Evolutionary conservation across 2,888 invertebrate genomes (phyloP), one percentile per base, ranked within the genome.

Genomic region (Azorinus chamasolen): DNA sequence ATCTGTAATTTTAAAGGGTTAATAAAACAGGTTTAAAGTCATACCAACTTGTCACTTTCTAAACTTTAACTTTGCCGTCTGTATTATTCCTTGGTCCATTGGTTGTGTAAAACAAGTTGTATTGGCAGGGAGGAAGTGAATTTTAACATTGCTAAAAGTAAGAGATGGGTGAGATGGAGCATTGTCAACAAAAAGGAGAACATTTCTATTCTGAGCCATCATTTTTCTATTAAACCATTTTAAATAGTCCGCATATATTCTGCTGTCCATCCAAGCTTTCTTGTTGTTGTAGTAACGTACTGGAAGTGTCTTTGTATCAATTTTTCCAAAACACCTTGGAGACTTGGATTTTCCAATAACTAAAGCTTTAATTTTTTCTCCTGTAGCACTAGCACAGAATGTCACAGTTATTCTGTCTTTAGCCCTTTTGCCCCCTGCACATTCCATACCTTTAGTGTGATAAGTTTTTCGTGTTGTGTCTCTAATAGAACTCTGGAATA

Each of bases 401-500:
- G 73, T 58, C 0, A 83, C 51, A 8, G 59, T 79, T 18, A 79
- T 55, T 1, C 69, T 59, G 24, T 77, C 69, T 54, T 84, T 79
- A 0, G 79, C 77, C 6, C 54, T 20, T 50, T 79, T 79, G 20
- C 81, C 74, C 18, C 79, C 76, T 18, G 66, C 64, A 68, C 79
- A 75, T 4, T 58, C 65, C 8, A 66, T 62, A 1, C 71, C 74
- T 39, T 75, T 84, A 4, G 43, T 37, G 45, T 53, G 45, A 32
- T 66, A 66, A 8, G 71, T 70, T 12, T 46, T 57, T 50, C 54
- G 65, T 14, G 66, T 58, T n/a, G 64, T 25, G 27, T 70, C 66
- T 22, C 59, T 43, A n/a, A n/a, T n/a, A n/a, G n/a, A n/a, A n/a
- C n/a, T n/a, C 53, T 43, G 77, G 59, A 82, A 82, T 2, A 82